Evolutionary conservation across 2,888 invertebrate species (phyloP), one percentile per base, ranked within the genome.

Genomic region (Dichetophora obliterata): DNA sequence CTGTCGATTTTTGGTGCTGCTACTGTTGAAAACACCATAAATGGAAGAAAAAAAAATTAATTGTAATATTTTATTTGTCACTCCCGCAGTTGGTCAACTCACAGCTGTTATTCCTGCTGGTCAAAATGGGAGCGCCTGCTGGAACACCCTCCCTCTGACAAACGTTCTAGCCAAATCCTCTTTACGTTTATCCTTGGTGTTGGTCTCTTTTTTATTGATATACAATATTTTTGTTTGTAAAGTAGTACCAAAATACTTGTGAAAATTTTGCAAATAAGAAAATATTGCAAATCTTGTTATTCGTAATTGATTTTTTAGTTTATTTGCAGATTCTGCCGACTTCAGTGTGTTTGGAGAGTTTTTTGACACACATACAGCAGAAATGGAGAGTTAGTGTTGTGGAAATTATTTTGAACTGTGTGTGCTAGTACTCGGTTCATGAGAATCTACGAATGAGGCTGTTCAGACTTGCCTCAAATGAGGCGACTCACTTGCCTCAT

Each of bases 301-400:
- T 59, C 14, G 27, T 27, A 59, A 59, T 59, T 59, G 59, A 59
- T 59, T 59, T 59, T 59, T 16, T 59, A 59, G 59, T 59, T 59
- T 59, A 59, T 59, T 22, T 59, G 59, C 59, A 59, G 24, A 59
- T 59, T 59, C 16, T 59, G 16, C 59, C 59, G 59, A 59, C 59
- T 59, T 59, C 59, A 59, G 24, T 59, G 4, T 22, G 16, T 22
- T 4, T 59, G 59, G 24, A 59, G 59, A 59, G 59, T 59, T 27
- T 59, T 57, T 59, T 59, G 59, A 59, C 59, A 59, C 24, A 59
- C 59, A 59, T 59, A 59, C 59, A 59, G 14, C 24, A 22, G 14
- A 22, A 24, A 27, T 59, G 59, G 59, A 59, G 59, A 59, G 9
- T 6, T 59, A 59, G 59, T 22, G 24, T 1, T 59, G 59, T 27